phyloP scores from a whole-genome alignment of 2,888 invertebrate genomes.

The Heliothis peltigera region DNA sequence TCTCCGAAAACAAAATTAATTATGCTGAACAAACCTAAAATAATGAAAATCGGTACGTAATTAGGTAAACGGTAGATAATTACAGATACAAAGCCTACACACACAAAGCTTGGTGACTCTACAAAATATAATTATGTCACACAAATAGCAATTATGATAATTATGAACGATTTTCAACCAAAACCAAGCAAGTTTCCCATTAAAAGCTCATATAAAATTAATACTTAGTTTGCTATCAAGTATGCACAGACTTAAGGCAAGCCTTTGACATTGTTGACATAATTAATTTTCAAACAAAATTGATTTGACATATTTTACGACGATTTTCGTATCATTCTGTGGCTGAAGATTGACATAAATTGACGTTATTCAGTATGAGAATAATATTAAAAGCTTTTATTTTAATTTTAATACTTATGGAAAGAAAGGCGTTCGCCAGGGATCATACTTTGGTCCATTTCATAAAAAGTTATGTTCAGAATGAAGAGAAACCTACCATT shows the following conservation, averaged over 20 bases:
- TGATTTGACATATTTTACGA: conserved; percentile 2
- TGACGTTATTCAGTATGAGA: conserved; percentile 14
- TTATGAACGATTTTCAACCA: conserved; percentile 20
- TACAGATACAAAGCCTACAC: too few species aligned
- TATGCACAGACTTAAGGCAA: conserved; percentile 7
- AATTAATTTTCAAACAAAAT: conserved; percentile 6
- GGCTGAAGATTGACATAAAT: not conserved
- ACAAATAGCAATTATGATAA: conserved; percentile 32
- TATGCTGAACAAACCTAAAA: conserved; percentile 1
- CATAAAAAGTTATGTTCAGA: conserved; percentile 70
- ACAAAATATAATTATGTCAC: conserved; percentile 33
- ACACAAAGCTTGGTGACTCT: conserved; percentile 20
- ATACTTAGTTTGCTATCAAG: conserved; percentile 1
- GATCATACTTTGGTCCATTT: conserved; percentile 62
- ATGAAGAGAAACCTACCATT: conserved; percentile 74
- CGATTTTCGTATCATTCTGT: conserved; percentile 1
- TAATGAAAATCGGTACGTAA: conserved; percentile 17
- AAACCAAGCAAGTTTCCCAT: conserved; percentile 18
- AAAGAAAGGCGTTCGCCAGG: conserved; percentile 52
- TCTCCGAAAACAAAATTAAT: not conserved
- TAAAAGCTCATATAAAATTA: conserved; percentile 39
- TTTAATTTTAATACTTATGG: conserved; percentile 33
- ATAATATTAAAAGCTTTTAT: conserved; percentile 28
- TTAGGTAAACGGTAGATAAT: conserved; percentile 22
- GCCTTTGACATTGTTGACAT: conserved; percentile 42